A percentile compares a stretch with the other conserved stretches of the same genome.
Conservation (phyloP, 2,888 invertebrate genomes). For the Brachypalpus laphriformis region DNA sequence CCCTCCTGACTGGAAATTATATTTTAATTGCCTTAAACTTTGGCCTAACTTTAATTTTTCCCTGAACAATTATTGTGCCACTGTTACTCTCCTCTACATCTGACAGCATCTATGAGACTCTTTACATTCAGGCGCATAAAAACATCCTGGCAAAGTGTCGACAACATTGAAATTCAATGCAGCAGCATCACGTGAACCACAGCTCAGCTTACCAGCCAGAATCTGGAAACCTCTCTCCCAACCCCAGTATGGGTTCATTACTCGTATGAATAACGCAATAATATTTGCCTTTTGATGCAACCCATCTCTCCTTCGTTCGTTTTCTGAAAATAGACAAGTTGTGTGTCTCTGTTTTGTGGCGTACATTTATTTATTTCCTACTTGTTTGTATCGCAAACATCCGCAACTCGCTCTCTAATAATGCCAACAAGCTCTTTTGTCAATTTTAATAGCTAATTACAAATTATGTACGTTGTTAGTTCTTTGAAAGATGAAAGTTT, state of each 20-base stretch:
- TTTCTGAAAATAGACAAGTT: background rate
- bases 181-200: conserved; percentile 14
- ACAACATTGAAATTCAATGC: conserved; percentile 11
- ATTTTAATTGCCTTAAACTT: conserved; percentile 28
- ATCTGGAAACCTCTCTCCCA: background rate
- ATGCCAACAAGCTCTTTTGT: background rate
- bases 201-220: conserved; percentile 11
- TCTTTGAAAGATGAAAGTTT: background rate
- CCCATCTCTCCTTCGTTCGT: background rate
- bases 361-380: conserved; percentile 24
- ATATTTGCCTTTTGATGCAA: conserved; percentile 33
- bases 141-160: background rate
- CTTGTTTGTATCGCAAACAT: conserved; percentile 14
- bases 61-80: background rate
- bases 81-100: background rate
- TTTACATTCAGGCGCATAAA: conserved; percentile 4
- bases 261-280: conserved; percentile 28
- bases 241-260: conserved; percentile 26
- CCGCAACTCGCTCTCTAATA: background rate
- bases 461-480: conserved; percentile 26
- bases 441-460: conserved; percentile 44
- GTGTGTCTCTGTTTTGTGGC: background rate
- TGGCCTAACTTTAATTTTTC: background rate
- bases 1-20: conserved; percentile 20
- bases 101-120: background rate